These are phyloP conservation scores for Eulemur rubriventer DNA, from an alignment of 2,797 vertebrate species.

Conservation along the genomic window DNA sequence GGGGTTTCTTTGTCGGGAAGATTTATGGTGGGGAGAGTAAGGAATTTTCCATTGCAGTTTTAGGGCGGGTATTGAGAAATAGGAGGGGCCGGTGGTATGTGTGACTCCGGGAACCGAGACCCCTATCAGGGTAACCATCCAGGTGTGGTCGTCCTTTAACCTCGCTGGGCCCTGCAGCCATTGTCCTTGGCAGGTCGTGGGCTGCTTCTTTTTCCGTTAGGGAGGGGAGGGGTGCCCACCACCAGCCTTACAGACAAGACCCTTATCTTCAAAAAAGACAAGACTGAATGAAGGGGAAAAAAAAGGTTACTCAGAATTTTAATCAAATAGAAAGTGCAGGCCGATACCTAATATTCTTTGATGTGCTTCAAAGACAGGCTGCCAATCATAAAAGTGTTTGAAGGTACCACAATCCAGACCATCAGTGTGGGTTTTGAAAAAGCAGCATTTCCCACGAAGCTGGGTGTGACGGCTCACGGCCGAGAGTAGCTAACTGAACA, in stretches of 20 bases:
- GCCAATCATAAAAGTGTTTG: background rate
- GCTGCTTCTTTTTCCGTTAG: too few relatives aligned
- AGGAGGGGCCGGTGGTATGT: too few relatives aligned
- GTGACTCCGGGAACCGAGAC: too few relatives aligned
- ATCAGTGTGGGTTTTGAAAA: background rate
- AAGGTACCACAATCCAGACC: background rate
- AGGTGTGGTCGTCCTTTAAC: too few relatives aligned
- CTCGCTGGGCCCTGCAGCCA: too few relatives aligned
- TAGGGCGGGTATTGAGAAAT: too few relatives aligned
- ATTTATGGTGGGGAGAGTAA: too few relatives aligned
- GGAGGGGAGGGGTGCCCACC: too few relatives aligned
- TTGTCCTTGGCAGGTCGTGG: too few relatives aligned
- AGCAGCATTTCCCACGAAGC: background rate
- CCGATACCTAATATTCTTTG: background rate
- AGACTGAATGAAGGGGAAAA: background rate
- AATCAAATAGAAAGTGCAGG: background rate
- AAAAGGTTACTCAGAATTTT: background rate
- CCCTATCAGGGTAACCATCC: too few relatives aligned
- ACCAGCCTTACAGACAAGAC: background rate
- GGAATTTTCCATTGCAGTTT: too few relatives aligned
- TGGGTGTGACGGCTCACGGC: background rate
- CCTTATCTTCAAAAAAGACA: background rate
- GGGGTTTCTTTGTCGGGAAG: too few relatives aligned
- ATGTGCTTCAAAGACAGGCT: background rate
- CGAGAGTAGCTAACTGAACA: background rate